Conservation (phyloP, 1,140 invertebrate species). For the Zophobas atratus region DNA sequence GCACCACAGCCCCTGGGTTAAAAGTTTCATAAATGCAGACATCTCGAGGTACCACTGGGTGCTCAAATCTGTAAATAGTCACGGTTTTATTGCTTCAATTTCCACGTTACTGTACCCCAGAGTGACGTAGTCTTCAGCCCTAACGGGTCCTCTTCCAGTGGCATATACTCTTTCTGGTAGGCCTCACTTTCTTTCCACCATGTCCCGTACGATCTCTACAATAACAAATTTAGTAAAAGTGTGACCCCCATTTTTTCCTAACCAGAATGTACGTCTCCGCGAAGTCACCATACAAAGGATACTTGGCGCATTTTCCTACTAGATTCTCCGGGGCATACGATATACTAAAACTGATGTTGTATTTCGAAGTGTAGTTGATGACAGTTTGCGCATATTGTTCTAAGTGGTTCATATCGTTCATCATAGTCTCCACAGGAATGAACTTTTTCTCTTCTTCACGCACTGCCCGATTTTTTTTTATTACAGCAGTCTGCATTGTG, state of each 20-base stretch:
- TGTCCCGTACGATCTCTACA: constrained; percentile 88
- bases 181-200: constrained; percentile 91
- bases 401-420: constrained; percentile 65
- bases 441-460: constrained; percentile 5
- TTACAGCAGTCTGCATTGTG: constrained; percentile 22
- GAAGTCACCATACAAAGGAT: constrained; percentile 91
- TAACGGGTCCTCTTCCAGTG: constrained; percentile 78
- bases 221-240: constrained; percentile 36
- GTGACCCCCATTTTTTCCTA: constrained; percentile 61
- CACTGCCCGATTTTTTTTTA: constrained; percentile 39
- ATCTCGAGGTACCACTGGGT: constrained; percentile 82
- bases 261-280: constrained; percentile 92
- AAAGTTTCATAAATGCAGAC: constrained; percentile 91
- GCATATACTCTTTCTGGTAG: constrained; percentile 78
- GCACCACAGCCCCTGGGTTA: constrained; percentile 89
- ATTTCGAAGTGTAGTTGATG: constrained; percentile 90
- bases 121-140: constrained; percentile 91
- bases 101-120: constrained; percentile 55
- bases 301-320: constrained; percentile 85
- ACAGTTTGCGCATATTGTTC: constrained; percentile 81
- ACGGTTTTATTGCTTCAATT: constrained; percentile 6
- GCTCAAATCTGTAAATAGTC: constrained; percentile 77
- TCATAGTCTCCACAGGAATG: constrained; percentile 44
- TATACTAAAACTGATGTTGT: constrained; percentile 89
- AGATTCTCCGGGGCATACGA: constrained; percentile 91